These are phyloP conservation scores for Aphrocallistes beatrix DNA, from an alignment of 37 sponge, comb jelly and placozoan genomes.

Conservation along the genomic window DNA sequence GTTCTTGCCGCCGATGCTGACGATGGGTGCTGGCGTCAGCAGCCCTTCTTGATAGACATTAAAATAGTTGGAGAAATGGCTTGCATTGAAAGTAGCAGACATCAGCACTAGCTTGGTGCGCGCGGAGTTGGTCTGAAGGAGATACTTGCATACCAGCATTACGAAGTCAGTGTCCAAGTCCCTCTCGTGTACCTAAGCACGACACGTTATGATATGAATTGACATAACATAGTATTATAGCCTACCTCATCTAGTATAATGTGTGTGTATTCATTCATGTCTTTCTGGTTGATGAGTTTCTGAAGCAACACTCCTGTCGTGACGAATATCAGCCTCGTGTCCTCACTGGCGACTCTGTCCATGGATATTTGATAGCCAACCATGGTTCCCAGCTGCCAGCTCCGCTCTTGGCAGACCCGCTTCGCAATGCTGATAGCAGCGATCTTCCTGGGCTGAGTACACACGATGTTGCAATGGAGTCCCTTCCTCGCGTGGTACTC, in stretches of 20 bases:
- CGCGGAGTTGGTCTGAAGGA: slow-evolving; percentile 65
- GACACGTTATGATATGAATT: neutral
- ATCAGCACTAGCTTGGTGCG: slow-evolving; percentile 71
- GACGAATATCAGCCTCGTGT: slow-evolving; percentile 76
- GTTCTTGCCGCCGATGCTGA: slow-evolving; percentile 45
- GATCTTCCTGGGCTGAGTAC: slow-evolving; percentile 83
- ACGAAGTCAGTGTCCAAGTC: slow-evolving; percentile 84
- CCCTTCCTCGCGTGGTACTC: slow-evolving; percentile 41
- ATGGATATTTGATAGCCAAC: slow-evolving; percentile 92
- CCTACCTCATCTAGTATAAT: slow-evolving; percentile 86
- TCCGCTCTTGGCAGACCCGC: slow-evolving; percentile 46
- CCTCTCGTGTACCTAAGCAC: slow-evolving; percentile 69
- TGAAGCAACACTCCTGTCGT: slow-evolving; percentile 85
- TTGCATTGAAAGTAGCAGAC: slow-evolving; percentile 81
- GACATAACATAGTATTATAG: neutral
- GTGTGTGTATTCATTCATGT: slow-evolving; percentile 88
- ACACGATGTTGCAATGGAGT: slow-evolving; percentile 81
- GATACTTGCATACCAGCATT: slow-evolving; percentile 65
- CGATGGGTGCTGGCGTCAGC: slow-evolving; percentile 47
- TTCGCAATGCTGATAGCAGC: slow-evolving; percentile 78
- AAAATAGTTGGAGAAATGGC: slow-evolving; percentile 66
- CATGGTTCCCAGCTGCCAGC: slow-evolving; percentile 65
- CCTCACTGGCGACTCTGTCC: slow-evolving; percentile 52
- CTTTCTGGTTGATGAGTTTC: slow-evolving; percentile 60
- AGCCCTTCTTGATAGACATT: slow-evolving; percentile 5